Conservation (phyloP, 2,888 invertebrate genomes). For the Papilio protenor region DNA sequence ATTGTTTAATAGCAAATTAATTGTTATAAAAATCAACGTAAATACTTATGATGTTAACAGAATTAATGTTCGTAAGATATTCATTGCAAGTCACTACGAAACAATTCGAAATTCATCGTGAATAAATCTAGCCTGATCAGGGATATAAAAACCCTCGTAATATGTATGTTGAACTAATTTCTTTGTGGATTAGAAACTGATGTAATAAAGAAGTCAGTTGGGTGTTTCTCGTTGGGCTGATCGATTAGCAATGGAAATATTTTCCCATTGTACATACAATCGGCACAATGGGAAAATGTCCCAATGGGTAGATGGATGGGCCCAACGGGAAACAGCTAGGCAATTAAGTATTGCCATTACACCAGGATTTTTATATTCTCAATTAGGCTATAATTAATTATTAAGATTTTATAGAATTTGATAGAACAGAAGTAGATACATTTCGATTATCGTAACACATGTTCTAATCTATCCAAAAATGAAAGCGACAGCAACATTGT, state of each 20-base stretch:
- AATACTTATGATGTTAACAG: slow-evolving; percentile 14
- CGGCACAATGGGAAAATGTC: no score
- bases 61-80: slow-evolving; percentile 2
- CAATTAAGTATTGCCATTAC: no score
- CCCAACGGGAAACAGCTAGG: no score
- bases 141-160: no score
- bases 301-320: no score
- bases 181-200: no score
- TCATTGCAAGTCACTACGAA: slow-evolving; percentile 33
- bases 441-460: not conserved
- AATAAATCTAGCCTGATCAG: not conserved
- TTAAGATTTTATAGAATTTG: slow-evolving; percentile 21
- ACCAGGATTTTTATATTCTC: no score
- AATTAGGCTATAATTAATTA: not conserved
- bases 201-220: no score
- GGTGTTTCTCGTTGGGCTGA: no score
- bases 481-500: not conserved
- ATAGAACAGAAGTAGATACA: slow-evolving; percentile 5
- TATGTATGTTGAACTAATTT: no score
- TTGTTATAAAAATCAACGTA: not conserved
- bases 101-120: slow-evolving; percentile 13
- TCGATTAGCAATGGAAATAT: no score
- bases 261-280: no score
- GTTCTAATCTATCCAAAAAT: not conserved
- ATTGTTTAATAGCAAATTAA: not conserved